A percentile compares a stretch with the other conserved stretches of the same genome.
These are phyloP conservation scores for Achroia grisella DNA, from an alignment of 1,140 invertebrate genomes.

Conservation along the genomic window DNA sequence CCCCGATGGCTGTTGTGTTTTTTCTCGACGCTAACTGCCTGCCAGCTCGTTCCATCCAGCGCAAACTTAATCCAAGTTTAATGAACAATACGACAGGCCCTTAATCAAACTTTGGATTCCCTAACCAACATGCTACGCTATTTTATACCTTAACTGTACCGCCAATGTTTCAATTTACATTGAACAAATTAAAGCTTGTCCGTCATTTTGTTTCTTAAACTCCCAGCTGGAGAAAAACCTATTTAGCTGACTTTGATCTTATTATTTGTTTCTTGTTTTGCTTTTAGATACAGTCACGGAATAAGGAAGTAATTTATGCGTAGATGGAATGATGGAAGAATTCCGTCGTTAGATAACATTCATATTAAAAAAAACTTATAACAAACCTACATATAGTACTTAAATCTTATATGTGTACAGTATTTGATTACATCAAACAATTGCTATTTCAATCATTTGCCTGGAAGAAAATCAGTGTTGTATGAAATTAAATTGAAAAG, in stretches of 20 bases:
- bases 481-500: conserved; percentile 1
- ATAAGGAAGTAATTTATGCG: conserved; percentile 11
- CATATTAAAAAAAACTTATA: too few species aligned
- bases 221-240: conserved; percentile 56
- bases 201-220: conserved; percentile 13
- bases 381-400: too few species aligned
- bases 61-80: conserved; percentile 74
- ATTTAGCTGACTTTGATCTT: conserved; percentile 66
- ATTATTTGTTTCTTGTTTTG: conserved; percentile 70
- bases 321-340: not conserved
- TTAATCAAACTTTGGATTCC: conserved; percentile 74
- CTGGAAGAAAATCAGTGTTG: not conserved
- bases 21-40: conserved; percentile 58
- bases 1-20: conserved; percentile 24
- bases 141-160: conserved; percentile 18
- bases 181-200: not conserved
- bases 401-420: too few species aligned
- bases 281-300: conserved; percentile 9
- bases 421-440: too few species aligned
- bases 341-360: too few species aligned
- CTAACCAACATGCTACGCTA: conserved; percentile 21
- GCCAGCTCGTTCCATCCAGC: conserved; percentile 58
- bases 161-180: conserved; percentile 14
- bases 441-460: too few species aligned
- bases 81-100: conserved; percentile 74